phyloP scores from a whole-genome alignment of 1,140 invertebrate genomes.

The Pararge aegeria region DNA sequence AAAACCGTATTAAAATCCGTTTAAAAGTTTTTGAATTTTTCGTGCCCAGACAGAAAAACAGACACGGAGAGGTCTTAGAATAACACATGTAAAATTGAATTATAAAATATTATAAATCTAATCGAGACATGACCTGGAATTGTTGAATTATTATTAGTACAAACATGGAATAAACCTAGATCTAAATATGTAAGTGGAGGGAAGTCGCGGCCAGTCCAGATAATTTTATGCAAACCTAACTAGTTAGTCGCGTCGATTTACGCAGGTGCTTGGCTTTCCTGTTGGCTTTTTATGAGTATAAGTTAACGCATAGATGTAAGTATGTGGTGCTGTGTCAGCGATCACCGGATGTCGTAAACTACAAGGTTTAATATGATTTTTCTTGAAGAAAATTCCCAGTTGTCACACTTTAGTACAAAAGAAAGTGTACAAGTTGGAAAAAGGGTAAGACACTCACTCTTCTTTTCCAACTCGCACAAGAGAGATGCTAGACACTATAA shows the following conservation, averaged over 20 bases:
- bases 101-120: too few relatives aligned
- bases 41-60: too few relatives aligned
- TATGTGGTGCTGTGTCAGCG: neutral
- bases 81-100: too few relatives aligned
- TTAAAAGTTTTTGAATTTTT: too few relatives aligned
- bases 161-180: neutral
- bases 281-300: neutral
- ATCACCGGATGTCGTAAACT: neutral
- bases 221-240: slow-evolving; percentile 6
- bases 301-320: neutral
- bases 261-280: slow-evolving; percentile 6
- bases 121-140: too few relatives aligned
- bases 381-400: neutral
- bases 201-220: neutral
- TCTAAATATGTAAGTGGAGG: neutral
- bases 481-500: too few relatives aligned
- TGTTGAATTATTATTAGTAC: neutral
- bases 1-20: too few relatives aligned
- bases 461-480: too few relatives aligned
- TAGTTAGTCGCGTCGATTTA: neutral
- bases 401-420: neutral
- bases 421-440: too few relatives aligned
- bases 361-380: neutral
- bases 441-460: too few relatives aligned
- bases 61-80: too few relatives aligned